Conservation (phyloP, 2,113 vertebrate species). For the Astur gentilis region DNA sequence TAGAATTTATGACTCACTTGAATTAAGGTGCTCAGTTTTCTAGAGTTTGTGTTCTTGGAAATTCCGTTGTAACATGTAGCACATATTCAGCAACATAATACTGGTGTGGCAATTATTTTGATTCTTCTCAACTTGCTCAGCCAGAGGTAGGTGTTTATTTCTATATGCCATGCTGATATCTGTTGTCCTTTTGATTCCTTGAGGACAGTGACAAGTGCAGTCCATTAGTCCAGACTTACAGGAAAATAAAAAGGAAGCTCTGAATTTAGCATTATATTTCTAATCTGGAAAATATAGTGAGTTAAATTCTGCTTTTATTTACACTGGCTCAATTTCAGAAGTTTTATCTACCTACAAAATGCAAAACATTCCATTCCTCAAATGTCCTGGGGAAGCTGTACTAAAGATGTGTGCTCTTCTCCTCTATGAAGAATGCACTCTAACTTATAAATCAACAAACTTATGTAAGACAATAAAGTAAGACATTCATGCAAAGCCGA, state of each 20-base stretch:
- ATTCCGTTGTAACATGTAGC: background rate
- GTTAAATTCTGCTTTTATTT: background rate
- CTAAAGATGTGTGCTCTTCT: background rate
- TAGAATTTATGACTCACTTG: background rate
- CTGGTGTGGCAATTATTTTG: background rate
- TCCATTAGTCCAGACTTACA: fast-evolving
- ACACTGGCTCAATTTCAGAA: background rate
- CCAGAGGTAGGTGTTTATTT: background rate
- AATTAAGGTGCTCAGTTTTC: background rate
- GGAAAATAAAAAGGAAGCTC: background rate
- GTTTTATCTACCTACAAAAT: background rate
- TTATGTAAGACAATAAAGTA: background rate
- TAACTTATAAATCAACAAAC: background rate
- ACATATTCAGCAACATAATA: background rate
- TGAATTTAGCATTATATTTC: background rate
- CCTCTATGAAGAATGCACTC: background rate
- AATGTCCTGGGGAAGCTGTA: background rate
- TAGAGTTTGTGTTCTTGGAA: background rate
- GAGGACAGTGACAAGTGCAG: background rate
- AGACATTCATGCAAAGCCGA: constrained; percentile 2
- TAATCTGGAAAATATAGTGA: background rate
- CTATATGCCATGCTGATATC: background rate
- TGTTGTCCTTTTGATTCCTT: background rate
- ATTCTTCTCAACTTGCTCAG: background rate
- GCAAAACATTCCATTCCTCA: background rate